These are phyloP conservation scores for Aphelenchoides besseyi DNA, from an alignment of 1,140 invertebrate species.

Conservation along the genomic window DNA sequence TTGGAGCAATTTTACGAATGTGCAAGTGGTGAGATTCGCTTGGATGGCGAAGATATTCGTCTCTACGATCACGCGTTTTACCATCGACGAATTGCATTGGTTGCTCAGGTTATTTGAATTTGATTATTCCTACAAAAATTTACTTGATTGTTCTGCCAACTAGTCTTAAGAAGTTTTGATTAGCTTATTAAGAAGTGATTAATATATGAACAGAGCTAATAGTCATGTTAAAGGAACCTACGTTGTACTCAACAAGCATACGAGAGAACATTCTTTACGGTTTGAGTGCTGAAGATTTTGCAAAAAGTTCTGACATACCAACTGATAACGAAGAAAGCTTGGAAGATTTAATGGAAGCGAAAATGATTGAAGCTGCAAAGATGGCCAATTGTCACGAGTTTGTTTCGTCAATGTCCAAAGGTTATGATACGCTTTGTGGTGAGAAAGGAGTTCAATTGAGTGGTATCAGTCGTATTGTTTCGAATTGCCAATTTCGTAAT, in stretches of 20 bases:
- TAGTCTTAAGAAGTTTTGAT: background rate
- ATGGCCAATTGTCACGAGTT: constrained; percentile 64
- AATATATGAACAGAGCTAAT: constrained; percentile 25
- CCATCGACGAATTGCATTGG: constrained; percentile 54
- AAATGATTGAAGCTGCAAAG: constrained; percentile 60
- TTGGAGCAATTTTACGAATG: constrained; percentile 65
- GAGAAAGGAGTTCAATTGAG: constrained; percentile 63
- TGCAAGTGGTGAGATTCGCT: constrained; percentile 55
- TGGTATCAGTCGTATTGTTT: constrained; percentile 22
- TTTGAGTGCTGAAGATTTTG: constrained; percentile 39
- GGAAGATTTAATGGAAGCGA: constrained; percentile 32
- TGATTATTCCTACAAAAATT: background rate
- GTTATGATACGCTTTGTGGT: constrained; percentile 63
- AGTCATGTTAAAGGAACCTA: too few species aligned
- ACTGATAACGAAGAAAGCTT: background rate
- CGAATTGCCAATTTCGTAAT: too few species aligned
- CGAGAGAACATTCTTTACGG: constrained; percentile 59
- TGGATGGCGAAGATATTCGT: constrained; percentile 63
- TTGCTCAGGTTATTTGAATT: background rate
- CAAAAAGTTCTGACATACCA: constrained; percentile 5
- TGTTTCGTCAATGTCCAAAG: constrained; percentile 58
- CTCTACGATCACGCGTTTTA: constrained; percentile 62
- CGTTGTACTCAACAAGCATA: constrained; percentile 53
- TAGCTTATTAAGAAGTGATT: background rate
- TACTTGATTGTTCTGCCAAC: background rate